Base-by-base conservation (phyloP, 2,888 invertebrate genomes). In the Coremacera marginata region DNA sequence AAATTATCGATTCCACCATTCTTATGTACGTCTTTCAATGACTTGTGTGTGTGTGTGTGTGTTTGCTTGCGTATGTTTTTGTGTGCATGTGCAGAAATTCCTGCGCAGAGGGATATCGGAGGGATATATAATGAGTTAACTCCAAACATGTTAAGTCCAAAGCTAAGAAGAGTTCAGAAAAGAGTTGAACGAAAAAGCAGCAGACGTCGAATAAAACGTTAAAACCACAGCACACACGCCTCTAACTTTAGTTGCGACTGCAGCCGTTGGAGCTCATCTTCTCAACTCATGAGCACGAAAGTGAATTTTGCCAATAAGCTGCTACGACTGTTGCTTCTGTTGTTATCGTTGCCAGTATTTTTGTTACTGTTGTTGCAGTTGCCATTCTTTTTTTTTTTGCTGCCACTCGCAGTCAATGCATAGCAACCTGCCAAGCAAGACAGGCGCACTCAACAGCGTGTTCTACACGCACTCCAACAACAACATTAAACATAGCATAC, bases 261-360 rank as follows among this genome's bases (percentile, higher is more conserved):
- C 25, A n/a, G 71, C 22, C 34, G 65, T 31, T 37, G n/a, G 49
- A 14, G 31, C 63, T 63, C 37, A 67, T 67, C 22, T n/a, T 19
- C 1, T 3, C 31, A 19, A 22, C 44, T 80, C 77, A 72, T 80
- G 82, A 80, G 83, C 86, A 86, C 86, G 88, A 87, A 87, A 87
- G 86, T 85, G 86, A 87, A 87, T 81, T 75, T 77, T 75, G 68
- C 27, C 68, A 70, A 63, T 37, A 77, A 79, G 71, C 63, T 37
- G 67, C 72, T 44, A 16, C 57, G 19, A 16, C 37, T 71, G 37
- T 34, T 67, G 74, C 67, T 73, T 62, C 73, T 51, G 73, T 73
- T 73, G 73, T 63, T 73, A 73, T 73, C 73, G 73, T 51, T 63
- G 49, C n/a, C 8, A 31, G 31, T 65, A 51, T 52, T 65, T n/a